phyloP scores from a whole-genome alignment of 2,888 invertebrate genomes.

The Drosophila nigritarsus region DNA sequence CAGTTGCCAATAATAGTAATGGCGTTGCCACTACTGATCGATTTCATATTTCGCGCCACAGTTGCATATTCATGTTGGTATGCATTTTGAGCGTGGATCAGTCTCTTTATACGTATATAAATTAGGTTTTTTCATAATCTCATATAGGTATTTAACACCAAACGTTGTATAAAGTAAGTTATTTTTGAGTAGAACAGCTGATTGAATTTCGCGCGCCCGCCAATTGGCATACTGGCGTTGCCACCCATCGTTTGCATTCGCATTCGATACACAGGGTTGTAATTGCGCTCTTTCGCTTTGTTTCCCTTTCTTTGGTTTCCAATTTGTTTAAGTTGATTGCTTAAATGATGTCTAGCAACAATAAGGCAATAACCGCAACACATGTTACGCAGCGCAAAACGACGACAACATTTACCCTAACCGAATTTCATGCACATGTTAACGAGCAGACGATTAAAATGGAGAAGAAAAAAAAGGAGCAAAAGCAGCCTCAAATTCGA shows the following conservation, averaged over 20 bases:
- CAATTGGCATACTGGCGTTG: conserved; percentile 2
- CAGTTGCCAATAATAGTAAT: background rate
- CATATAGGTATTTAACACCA: background rate
- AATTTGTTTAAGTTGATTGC: background rate
- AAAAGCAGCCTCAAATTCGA: background rate
- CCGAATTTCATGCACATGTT: conserved; percentile 14
- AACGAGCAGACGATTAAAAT: background rate
- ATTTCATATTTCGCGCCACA: background rate
- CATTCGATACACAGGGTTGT: conserved; percentile 9
- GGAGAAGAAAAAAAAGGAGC: background rate
- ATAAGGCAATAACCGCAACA: background rate
- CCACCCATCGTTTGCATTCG: background rate
- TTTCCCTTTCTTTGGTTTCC: background rate
- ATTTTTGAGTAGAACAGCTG: background rate
- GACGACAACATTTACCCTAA: background rate
- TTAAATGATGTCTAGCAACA: conserved; percentile 20
- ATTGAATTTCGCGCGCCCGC: background rate
- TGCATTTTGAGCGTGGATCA: background rate
- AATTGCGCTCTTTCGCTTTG: background rate
- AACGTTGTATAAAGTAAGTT: background rate
- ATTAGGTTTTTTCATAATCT: background rate
- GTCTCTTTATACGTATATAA: background rate
- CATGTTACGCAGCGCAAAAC: conserved; percentile 3
- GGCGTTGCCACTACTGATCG: background rate
- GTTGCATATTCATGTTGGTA: background rate